Conservation (phyloP, 37 sponge, comb jelly and placozoan genomes). For the Axinella damicornis region DNA sequence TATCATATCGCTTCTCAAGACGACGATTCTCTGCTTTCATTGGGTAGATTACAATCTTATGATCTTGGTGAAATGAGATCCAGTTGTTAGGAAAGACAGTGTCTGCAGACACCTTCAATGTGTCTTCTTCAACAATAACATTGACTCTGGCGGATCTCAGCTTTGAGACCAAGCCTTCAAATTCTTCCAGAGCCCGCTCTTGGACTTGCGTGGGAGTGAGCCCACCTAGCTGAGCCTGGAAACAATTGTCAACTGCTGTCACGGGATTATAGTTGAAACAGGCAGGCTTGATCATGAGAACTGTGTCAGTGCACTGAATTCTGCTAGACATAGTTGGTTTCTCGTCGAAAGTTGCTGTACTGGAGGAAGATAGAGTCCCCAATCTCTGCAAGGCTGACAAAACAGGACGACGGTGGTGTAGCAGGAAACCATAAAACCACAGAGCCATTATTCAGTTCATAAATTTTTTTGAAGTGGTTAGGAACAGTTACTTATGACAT, state of each 20-base stretch:
- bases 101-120: conserved; percentile 39
- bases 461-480: too few relatives aligned
- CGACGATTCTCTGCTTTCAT: conserved; percentile 64
- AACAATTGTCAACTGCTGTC: conserved; percentile 67
- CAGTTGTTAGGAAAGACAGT: conserved; percentile 88
- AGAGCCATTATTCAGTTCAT: too few relatives aligned
- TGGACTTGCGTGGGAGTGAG: background rate
- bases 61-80: conserved; percentile 65
- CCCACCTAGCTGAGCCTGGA: conserved; percentile 24
- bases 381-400: too few relatives aligned
- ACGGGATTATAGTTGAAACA: conserved; percentile 61
- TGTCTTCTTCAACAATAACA: conserved; percentile 55
- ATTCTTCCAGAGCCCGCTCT: conserved; percentile 51
- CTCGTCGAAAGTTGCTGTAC: too few relatives aligned
- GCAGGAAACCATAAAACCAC: too few relatives aligned
- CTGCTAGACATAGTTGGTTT: background rate
- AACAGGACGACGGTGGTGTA: too few relatives aligned
- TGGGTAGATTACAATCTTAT: conserved; percentile 54
- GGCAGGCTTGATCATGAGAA: conserved; percentile 73
- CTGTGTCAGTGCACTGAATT: conserved; percentile 38
- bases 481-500: too few relatives aligned
- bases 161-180: conserved; percentile 39
- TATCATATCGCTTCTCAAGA: conserved; percentile 51
- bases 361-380: too few relatives aligned
- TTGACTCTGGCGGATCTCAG: conserved; percentile 31